Percentiles rank a stretch among this genome's conserved stretches.
These are phyloP conservation scores for Acomys russatus DNA, from an alignment of 2,797 vertebrate genomes.

Conservation along the genomic window DNA sequence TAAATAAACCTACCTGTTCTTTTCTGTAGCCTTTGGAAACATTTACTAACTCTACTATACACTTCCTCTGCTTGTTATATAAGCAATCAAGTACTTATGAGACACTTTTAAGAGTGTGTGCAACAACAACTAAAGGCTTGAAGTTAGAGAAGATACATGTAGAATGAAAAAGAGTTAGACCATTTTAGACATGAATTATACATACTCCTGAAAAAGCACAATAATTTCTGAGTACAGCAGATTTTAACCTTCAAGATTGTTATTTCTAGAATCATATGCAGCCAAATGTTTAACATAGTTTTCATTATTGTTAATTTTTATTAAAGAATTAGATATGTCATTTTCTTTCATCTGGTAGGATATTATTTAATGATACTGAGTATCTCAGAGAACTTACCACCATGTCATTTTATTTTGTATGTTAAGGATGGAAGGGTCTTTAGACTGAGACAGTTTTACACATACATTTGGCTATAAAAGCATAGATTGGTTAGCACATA, in stretches of 20 bases:
- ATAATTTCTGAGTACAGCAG: neutral
- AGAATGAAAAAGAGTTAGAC: neutral
- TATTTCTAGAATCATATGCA: neutral
- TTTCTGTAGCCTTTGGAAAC: neutral
- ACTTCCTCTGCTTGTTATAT: neutral
- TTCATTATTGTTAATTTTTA: neutral
- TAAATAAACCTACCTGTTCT: neutral
- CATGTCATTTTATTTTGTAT: conserved; percentile 41
- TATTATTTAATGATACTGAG: neutral
- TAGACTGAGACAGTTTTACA: neutral
- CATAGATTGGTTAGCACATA: neutral
- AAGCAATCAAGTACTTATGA: neutral
- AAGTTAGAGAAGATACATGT: neutral
- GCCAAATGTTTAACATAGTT: neutral
- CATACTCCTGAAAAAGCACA: neutral
- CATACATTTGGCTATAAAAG: conserved; percentile 45
- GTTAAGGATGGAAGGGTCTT: neutral
- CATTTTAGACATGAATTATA: neutral
- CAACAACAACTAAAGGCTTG: conserved; percentile 1
- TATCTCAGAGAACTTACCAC: neutral
- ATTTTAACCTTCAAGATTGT: neutral
- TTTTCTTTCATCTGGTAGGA: neutral
- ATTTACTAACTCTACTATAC: neutral
- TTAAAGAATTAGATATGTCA: neutral
- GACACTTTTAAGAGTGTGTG: neutral